A percentile compares a stretch with the other conserved stretches of the same genome.
Evolutionary conservation across 2,113 vertebrate species (phyloP).

Genomic region (Tragulus kanchil): DNA sequence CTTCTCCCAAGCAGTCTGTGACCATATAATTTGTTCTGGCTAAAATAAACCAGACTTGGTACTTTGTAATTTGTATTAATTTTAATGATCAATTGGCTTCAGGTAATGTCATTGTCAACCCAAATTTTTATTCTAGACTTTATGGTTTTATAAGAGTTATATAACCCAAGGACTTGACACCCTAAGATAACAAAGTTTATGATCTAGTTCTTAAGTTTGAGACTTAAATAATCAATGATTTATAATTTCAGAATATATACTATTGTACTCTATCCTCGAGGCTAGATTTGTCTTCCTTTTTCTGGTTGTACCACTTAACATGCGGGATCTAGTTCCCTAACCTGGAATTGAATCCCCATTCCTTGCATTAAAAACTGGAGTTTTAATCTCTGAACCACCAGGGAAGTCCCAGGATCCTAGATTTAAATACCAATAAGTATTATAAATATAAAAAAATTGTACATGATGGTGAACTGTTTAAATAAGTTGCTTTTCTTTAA

Average conservation of each 20-base stretch:
- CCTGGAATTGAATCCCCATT: background rate
- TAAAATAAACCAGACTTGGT: background rate
- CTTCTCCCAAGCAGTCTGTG: background rate
- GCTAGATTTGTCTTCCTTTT: background rate
- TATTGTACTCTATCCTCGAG: background rate
- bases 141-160: background rate
- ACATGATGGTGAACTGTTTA: background rate
- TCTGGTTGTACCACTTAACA: background rate
- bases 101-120: background rate
- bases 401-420: background rate
- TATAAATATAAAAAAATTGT: background rate
- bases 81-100: background rate
- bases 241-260: background rate
- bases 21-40: background rate
- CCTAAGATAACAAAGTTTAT: background rate
- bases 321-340: background rate
- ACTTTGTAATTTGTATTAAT: background rate
- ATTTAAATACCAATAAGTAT: background rate
- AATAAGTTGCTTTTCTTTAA: background rate
- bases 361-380: background rate
- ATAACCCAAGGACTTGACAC: background rate
- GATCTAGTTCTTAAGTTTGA: background rate
- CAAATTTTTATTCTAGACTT: background rate
- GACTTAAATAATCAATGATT: background rate
- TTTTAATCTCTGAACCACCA: background rate